These are phyloP conservation scores for Notarius lentiginosus DNA, from an alignment of 2,113 vertebrate genomes.

Conservation along the genomic window DNA sequence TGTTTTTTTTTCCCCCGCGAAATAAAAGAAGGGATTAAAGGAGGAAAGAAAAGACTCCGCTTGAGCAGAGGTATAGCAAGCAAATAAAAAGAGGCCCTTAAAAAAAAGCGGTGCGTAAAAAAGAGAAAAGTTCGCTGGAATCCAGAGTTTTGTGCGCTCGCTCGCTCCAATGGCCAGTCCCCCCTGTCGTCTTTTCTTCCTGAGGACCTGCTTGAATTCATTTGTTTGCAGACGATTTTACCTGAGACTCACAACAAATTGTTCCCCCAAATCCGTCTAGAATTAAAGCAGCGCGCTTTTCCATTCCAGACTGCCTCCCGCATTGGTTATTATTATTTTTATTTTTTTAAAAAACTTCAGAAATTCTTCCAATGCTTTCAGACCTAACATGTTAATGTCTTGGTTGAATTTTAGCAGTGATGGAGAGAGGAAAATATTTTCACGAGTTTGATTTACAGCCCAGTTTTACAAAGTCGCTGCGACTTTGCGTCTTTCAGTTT, in stretches of 20 bases:
- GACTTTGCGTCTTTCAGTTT: neutral
- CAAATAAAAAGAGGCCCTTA: constrained; percentile 82
- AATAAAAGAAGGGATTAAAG: constrained; percentile 92
- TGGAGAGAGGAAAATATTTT: neutral
- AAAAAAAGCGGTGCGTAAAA: constrained; percentile 71
- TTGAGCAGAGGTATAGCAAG: constrained; percentile 80
- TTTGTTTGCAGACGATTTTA: constrained; percentile 88
- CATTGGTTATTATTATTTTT: neutral
- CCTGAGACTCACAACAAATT: constrained; percentile 83
- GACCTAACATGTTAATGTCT: neutral
- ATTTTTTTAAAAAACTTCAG: neutral
- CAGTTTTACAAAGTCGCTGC: too few species aligned
- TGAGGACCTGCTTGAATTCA: constrained; percentile 75
- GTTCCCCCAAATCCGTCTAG: constrained; percentile 37
- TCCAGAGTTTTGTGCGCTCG: constrained; percentile 78
- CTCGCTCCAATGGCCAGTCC: constrained; percentile 78
- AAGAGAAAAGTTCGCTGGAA: constrained; percentile 90
- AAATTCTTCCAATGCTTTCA: neutral
- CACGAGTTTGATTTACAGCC: neutral
- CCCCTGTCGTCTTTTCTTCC: constrained; percentile 66
- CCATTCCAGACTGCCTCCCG: neutral
- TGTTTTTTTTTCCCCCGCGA: constrained; percentile 70
- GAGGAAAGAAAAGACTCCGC: constrained; percentile 80
- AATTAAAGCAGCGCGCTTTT: neutral
- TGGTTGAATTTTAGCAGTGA: neutral